Evolutionary conservation across 2,888 invertebrate species (phyloP), one percentile per base, ranked within the genome.

Genomic region (Lepidonotus clava): DNA sequence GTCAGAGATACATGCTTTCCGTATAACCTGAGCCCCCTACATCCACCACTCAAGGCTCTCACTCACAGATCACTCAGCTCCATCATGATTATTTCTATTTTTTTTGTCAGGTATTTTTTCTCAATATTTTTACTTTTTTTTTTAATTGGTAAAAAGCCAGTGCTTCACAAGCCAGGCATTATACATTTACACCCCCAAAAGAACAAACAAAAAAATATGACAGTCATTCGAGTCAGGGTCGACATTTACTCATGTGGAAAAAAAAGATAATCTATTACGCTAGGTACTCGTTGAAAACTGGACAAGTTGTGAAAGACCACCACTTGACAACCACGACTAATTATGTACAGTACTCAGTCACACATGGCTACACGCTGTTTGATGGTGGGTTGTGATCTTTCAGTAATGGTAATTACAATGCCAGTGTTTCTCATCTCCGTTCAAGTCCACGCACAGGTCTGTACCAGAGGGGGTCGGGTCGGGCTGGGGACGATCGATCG

Each of bases 361-460:
- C 71, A 71, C 71, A 71, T 34, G 71, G 14, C 71, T 71, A 71
- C 71, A 34, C 71, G 34, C 38, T 21, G 14, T 71, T 38, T 71
- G 71, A 71, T 71, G 71, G 71, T 38, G 71, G 71, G 71, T 71
- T 71, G 71, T 71, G 71, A 71, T 71, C 71, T 71, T 71, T 71
- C 71, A 71, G 71, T 71, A 71, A 71, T 71, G 71, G 71, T 71
- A 71, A 71, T 71, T 71, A 71, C 71, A 71, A 71, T 71, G 71
- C 38, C 71, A 34, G 11, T 5, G 34, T 32, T 66, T 8, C 8
- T 56, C 56, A 56, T 14, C 56, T 5, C 4, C 38, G n/a, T 38
- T 71, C 71, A 71, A 71, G 14, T 71, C 71, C 71, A 71, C 71
- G 38, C 71, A n/a, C 34, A 28, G 32, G 32, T 34, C n/a, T n/a